Percentiles rank a stretch among this genome's conserved stretches.
phyloP scores from a whole-genome alignment of 2,888 invertebrate species.

The Agonopterix arenella region DNA sequence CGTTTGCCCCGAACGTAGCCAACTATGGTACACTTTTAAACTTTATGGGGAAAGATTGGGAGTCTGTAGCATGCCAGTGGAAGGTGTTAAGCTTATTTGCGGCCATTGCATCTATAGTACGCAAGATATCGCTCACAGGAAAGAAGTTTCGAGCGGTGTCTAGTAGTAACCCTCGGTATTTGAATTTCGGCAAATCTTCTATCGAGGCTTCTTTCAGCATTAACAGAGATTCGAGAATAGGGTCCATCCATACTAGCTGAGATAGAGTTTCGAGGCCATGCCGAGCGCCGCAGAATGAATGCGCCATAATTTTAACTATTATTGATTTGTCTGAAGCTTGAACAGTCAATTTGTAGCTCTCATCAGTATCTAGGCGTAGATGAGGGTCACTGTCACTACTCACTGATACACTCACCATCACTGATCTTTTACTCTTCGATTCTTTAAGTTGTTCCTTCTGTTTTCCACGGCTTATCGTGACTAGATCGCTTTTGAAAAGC shows the following conservation, averaged over 20 bases:
- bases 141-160: slow-evolving; percentile 96
- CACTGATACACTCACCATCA: slow-evolving; percentile 64
- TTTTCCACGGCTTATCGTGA: slow-evolving; percentile 47
- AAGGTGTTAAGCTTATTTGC: slow-evolving; percentile 93
- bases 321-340: slow-evolving; percentile 64
- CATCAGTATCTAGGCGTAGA: slow-evolving; percentile 82
- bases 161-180: slow-evolving; percentile 90
- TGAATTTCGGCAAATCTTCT: slow-evolving; percentile 85
- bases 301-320: slow-evolving; percentile 78
- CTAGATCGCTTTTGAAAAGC: slow-evolving; percentile 68
- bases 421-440: not conserved
- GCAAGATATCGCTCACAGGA: slow-evolving; percentile 81
- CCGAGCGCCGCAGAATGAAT: slow-evolving; percentile 85
- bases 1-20: slow-evolving; percentile 90
- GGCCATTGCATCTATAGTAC: slow-evolving; percentile 91
- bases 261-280: slow-evolving; percentile 87
- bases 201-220: slow-evolving; percentile 80
- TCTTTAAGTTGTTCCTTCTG: not conserved
- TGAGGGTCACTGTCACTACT: slow-evolving; percentile 72
- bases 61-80: slow-evolving; percentile 95
- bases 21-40: slow-evolving; percentile 85
- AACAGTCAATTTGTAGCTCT: slow-evolving; percentile 82
- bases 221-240: slow-evolving; percentile 77
- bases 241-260: slow-evolving; percentile 88
- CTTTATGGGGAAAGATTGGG: slow-evolving; percentile 94